These are phyloP conservation scores for Siphonodentalium dalli DNA, from an alignment of 2,888 invertebrate genomes.

Conservation along the genomic window DNA sequence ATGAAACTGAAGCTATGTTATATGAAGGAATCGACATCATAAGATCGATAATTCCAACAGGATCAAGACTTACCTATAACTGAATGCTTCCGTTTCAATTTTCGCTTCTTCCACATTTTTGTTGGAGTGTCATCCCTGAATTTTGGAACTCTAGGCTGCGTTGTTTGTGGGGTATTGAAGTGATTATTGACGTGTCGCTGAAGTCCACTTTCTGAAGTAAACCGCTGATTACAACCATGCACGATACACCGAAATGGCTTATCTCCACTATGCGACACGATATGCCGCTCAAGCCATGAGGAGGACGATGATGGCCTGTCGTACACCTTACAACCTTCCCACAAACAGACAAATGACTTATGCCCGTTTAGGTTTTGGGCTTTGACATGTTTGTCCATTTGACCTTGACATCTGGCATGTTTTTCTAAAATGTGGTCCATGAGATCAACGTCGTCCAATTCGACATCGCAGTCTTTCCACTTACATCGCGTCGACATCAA, in stretches of 20 bases:
- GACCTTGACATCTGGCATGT: constrained; percentile 71
- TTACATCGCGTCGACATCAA: constrained; percentile 42
- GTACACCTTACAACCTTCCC: constrained; percentile 94
- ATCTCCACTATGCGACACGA: constrained; percentile 87
- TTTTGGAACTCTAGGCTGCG: constrained; percentile 66
- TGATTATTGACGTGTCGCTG: constrained; percentile 94
- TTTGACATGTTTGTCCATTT: too few relatives aligned
- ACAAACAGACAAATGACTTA: constrained; percentile 88
- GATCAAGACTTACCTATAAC: constrained; percentile 91
- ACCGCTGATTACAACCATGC: constrained; percentile 80
- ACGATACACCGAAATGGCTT: constrained; percentile 96
- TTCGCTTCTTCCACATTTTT: constrained; percentile 88
- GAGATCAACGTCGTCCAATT: constrained; percentile 42
- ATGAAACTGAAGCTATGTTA: too few relatives aligned
- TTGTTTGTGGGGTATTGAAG: constrained; percentile 72
- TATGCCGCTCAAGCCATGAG: constrained; percentile 92
- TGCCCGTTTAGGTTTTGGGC: too few relatives aligned
- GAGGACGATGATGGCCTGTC: constrained; percentile 89
- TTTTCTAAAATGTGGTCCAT: constrained; percentile 54
- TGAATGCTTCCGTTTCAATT: constrained; percentile 83
- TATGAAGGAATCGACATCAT: too few relatives aligned
- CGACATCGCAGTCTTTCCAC: constrained; percentile 58
- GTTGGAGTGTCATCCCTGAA: constrained; percentile 76
- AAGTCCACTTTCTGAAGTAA: constrained; percentile 71
- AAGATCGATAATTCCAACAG: too few relatives aligned